These are phyloP conservation scores for Sinodicranocentrus sp. DNA, from an alignment of 2,888 invertebrate genomes.

Conservation along the genomic window DNA sequence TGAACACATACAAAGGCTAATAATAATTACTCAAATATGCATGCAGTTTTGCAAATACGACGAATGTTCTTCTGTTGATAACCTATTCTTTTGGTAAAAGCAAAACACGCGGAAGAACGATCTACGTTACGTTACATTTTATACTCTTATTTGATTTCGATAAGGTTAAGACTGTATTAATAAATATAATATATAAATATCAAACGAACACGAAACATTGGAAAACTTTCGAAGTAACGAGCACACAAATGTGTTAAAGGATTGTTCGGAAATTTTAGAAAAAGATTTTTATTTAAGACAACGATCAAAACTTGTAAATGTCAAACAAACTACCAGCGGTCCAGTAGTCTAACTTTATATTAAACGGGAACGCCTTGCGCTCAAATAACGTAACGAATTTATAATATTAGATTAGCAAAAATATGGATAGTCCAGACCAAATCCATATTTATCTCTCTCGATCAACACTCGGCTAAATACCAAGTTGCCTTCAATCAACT, in stretches of 20 bases:
- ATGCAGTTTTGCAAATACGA: too few relatives aligned
- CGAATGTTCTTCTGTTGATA: too few relatives aligned
- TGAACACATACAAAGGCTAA: too few relatives aligned
- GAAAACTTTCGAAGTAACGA: not conserved
- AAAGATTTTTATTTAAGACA: too few relatives aligned
- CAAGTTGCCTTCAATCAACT: conserved; percentile 23
- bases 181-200: not conserved
- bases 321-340: conserved; percentile 28
- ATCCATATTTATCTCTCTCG: conserved; percentile 48
- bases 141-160: conserved; percentile 20
- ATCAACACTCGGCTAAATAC: not conserved
- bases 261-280: too few relatives aligned
- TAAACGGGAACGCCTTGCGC: conserved; percentile 51
- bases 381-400: conserved; percentile 26
- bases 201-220: too few relatives aligned
- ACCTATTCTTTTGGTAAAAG: conserved; percentile 36
- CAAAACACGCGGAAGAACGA: conserved; percentile 52
- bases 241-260: not conserved
- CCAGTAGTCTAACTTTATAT: not conserved
- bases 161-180: not conserved
- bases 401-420: conserved; percentile 7
- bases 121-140: conserved; percentile 50
- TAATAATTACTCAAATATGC: too few relatives aligned
- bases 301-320: conserved; percentile 49
- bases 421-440: conserved; percentile 63